A percentile compares a stretch with the other conserved stretches of the same genome.
These are phyloP conservation scores for Ostrea denselamellosa DNA, from an alignment of 1,140 invertebrate species.

Conservation along the genomic window DNA sequence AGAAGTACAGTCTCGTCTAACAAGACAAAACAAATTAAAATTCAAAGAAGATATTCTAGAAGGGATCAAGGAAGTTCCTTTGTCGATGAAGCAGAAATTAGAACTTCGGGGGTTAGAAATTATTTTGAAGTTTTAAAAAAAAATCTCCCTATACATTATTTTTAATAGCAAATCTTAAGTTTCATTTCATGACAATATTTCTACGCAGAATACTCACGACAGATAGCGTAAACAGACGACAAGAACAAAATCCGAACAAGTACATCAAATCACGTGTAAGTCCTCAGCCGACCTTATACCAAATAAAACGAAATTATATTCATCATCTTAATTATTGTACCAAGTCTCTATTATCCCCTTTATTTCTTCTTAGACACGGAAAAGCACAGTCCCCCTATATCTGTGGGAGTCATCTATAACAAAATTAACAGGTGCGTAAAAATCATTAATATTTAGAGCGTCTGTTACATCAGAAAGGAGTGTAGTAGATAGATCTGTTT, in stretches of 20 bases:
- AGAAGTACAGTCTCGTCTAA: not conserved
- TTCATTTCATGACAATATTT: not conserved
- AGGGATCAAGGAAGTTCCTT: not conserved
- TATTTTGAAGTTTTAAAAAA: not conserved
- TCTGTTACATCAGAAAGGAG: not conserved
- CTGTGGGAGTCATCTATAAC: constrained; percentile 5
- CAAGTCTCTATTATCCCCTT: not conserved
- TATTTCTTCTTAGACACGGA: not conserved
- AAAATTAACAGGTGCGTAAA: not conserved
- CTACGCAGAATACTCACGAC: not conserved
- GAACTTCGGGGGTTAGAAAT: not conserved
- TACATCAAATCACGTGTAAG: not conserved
- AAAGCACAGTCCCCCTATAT: not conserved
- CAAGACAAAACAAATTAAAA: not conserved
- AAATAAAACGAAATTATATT: not conserved
- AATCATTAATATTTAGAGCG: no score
- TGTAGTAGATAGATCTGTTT: no score
- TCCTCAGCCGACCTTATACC: not conserved
- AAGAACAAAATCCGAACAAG: not conserved
- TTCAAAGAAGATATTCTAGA: constrained; percentile 18
- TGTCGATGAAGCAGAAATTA: constrained; percentile 3
- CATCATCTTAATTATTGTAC: not conserved
- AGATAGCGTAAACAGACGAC: not conserved
- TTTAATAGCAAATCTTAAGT: not conserved
- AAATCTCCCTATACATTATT: not conserved